Base-by-base conservation (phyloP, 1,140 invertebrate genomes). In the Cydia splendana region DNA sequence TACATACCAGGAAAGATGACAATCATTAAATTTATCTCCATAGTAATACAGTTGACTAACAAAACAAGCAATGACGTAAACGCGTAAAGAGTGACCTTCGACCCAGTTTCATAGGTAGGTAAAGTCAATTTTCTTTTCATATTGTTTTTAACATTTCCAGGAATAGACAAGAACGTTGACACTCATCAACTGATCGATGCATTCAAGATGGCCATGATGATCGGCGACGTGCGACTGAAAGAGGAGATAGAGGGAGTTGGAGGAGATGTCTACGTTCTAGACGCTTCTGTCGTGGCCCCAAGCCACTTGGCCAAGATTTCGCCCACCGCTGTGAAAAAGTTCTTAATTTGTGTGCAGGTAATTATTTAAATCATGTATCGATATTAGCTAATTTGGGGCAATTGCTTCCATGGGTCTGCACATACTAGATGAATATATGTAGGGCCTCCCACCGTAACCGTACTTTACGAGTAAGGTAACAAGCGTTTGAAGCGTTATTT, bases 141-240 rank as follows among this genome's bases (percentile, higher is more conserved):
- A 13, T 48, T 13, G 51, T 53, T 51, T 15, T 51, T 18, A 53
- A 53, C 9, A 62, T 74, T 84, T 89, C 30, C 81, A 92, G 91
- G 85, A 20, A 71, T 91, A 0, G 89, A 92, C 77, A 91, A 92
- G 69, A 91, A 87, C n/a, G 28, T 93, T 0, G 88, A 90, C 12
- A 84, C 87, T 0, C 77, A 86, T 13, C 84, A 89, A 12, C 69
- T 93, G 2, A 85, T 94, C 3, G 96, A 97, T 65, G 94, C 93
- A 10, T 96, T 97, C 95, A 97, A 97, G 87, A 82, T 97, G 1
- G 95, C 96, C 0, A 86, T 97, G 20, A 97, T 97, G 97, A 95
- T 97, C 30, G 97, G 96, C 1, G 97, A 97, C 80, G 91, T 97
- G 6, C 95, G 96, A 67, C 88, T 97, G 18, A 95, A 94, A 20